Evolutionary conservation across 2,113 vertebrate species (phyloP).

Genomic region (Hypocryptadius cinnamomeus): DNA sequence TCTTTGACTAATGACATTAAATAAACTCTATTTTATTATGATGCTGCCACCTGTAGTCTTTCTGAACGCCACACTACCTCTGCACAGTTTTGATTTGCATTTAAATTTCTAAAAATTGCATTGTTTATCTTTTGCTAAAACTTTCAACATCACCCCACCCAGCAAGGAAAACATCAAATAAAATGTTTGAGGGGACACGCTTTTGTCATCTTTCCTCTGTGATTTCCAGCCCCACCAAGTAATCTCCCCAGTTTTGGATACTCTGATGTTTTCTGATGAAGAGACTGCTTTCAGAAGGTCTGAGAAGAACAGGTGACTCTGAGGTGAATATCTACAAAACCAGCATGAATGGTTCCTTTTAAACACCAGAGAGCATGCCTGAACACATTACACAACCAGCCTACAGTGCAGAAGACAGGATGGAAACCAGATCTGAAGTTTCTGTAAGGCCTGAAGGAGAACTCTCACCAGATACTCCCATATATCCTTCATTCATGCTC

Average conservation of each 20-base stretch:
- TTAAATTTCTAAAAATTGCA: background rate
- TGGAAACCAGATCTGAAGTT: background rate
- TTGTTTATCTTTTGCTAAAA: background rate
- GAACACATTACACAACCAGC: background rate
- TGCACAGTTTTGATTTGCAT: background rate
- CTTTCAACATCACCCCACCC: background rate
- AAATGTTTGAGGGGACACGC: background rate
- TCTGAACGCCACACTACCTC: background rate
- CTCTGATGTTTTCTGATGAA: background rate
- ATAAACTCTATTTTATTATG: background rate
- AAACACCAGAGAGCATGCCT: background rate
- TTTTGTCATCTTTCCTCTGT: background rate
- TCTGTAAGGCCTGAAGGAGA: background rate
- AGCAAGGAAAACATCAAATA: background rate
- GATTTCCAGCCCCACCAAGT: background rate
- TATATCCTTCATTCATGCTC: background rate
- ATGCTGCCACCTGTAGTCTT: slow-evolving; percentile 32
- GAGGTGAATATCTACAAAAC: background rate
- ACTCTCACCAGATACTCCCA: background rate
- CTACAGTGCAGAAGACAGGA: background rate
- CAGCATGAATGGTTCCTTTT: background rate
- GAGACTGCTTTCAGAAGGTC: background rate
- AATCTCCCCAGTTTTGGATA: background rate
- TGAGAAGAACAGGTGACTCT: background rate
- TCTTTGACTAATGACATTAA: background rate